phyloP scores from a whole-genome alignment of 1,140 invertebrate species.

The Drosophila tsacasi region DNA sequence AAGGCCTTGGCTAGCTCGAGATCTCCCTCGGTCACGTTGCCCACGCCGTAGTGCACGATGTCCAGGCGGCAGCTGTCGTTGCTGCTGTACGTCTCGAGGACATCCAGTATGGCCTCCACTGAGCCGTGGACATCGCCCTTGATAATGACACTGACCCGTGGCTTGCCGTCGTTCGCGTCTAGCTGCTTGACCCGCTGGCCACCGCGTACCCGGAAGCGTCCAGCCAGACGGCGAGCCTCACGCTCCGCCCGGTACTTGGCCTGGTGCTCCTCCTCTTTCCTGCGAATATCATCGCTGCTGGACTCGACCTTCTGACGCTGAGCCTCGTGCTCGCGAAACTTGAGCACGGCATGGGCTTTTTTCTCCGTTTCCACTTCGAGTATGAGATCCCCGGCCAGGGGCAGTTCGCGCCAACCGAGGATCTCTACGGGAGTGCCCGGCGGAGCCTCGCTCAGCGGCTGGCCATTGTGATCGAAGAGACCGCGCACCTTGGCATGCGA shows the following conservation, averaged over 20 bases:
- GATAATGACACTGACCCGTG: constrained; percentile 87
- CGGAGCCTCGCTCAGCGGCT: constrained; percentile 88
- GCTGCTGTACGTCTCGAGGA: constrained; percentile 94
- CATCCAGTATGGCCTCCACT: constrained; percentile 96
- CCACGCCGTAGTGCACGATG: constrained; percentile 96
- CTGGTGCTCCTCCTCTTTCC: constrained; percentile 90
- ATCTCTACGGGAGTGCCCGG: constrained; percentile 94
- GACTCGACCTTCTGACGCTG: constrained; percentile 88
- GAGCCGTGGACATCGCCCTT: constrained; percentile 95
- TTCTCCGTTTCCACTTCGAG: constrained; percentile 93
- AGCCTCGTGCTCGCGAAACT: constrained; percentile 87
- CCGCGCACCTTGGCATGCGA: constrained; percentile 94
- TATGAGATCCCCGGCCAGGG: constrained; percentile 94
- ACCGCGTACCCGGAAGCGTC: constrained; percentile 85
- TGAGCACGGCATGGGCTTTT: constrained; percentile 90
- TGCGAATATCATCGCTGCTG: constrained; percentile 88
- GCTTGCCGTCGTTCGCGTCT: constrained; percentile 81
- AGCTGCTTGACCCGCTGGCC: constrained; percentile 87
- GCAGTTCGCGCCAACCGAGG: constrained; percentile 95
- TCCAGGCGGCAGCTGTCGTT: constrained; percentile 92
- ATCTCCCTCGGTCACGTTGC: constrained; percentile 93
- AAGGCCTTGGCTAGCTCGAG: constrained; percentile 94
- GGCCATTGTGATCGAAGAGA: constrained; percentile 93
- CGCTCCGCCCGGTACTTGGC: constrained; percentile 89
- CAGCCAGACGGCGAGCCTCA: constrained; percentile 87